Conservation (phyloP, 2,888 invertebrate species). For the Oxytorus armatus region DNA sequence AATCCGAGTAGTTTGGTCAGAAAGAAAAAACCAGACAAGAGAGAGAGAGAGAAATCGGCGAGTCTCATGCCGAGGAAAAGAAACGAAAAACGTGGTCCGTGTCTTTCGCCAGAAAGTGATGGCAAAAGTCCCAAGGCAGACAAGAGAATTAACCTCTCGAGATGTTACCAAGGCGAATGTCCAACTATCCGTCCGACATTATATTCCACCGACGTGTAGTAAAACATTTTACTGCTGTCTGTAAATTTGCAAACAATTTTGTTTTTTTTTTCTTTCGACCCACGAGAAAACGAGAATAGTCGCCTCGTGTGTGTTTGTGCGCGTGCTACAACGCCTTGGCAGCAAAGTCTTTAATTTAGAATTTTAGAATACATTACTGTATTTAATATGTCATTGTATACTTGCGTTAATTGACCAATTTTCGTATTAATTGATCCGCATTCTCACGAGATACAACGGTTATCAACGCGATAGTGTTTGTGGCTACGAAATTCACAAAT, state of each 20-base stretch:
- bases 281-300: not conserved
- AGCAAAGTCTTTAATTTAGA: not conserved
- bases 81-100: slow-evolving; percentile 55
- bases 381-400: not conserved
- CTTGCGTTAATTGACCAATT: not conserved
- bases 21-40: slow-evolving; percentile 53
- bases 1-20: slow-evolving; percentile 53
- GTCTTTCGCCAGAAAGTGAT: slow-evolving; percentile 50
- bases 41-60: not conserved
- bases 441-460: no score
- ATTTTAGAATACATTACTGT: not conserved
- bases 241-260: slow-evolving; percentile 28
- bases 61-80: slow-evolving; percentile 23
- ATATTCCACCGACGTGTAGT: not conserved
- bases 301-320: not conserved
- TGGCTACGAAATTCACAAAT: no score
- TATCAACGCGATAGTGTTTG: no score
- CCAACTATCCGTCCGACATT: slow-evolving; percentile 6
- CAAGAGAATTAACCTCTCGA: slow-evolving; percentile 47
- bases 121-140: slow-evolving; percentile 44
- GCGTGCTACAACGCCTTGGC: not conserved
- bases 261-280: slow-evolving; percentile 16
- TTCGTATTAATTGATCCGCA: no score
- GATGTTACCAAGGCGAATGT: slow-evolving; percentile 40
- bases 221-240: slow-evolving; percentile 22